Base-by-base conservation (phyloP, 1,140 invertebrate genomes). In the Drosophila arawakana region DNA sequence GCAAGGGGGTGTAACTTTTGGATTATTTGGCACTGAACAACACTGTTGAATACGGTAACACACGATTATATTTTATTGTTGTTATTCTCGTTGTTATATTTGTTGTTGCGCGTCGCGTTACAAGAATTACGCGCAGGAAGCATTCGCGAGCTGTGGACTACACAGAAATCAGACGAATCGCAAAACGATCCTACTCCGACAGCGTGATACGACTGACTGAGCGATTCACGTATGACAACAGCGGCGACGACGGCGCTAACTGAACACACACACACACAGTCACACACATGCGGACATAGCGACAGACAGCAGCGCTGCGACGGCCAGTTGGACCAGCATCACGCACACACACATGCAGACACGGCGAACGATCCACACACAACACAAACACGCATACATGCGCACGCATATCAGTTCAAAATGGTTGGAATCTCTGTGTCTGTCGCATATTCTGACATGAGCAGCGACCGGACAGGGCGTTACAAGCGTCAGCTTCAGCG, bases 171-270 rank as follows among this genome's bases (percentile, higher is more conserved):
- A 73, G 68, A 81, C 79, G 83, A 86, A 80, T 77, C 80, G 83
- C 61, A 65, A 80, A 78, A 80, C 84, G 84, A 89, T 90, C 84
- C 84, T 89, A 89, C 85, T 90, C 81, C 84, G 85, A 89, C 84
- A 89, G 81, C 81, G 84, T 89, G 80, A 78, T 89, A 81, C 78
- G 73, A 89, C 81, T 89, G 85, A 89, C 77, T 77, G 77, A 68
- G 58, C 69, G 77, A 81, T 65, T 68, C 79, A 76, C 49, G 81
- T 83, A 84, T 84, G 84, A 88, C 84, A 82, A 80, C 82, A 34
- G 47, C 78, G 59, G 35, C 69, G 35, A 44, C 62, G 37, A 11
- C 60, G 70, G 63, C 81, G 78, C 74, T 67, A 58, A 55, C 73
- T 73, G 59, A 68, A 49, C 50, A 47, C 66, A 69, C 66, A 43